These are phyloP conservation scores for Camelus dromedarius DNA, from an alignment of 2,113 vertebrate species.

Conservation along the genomic window DNA sequence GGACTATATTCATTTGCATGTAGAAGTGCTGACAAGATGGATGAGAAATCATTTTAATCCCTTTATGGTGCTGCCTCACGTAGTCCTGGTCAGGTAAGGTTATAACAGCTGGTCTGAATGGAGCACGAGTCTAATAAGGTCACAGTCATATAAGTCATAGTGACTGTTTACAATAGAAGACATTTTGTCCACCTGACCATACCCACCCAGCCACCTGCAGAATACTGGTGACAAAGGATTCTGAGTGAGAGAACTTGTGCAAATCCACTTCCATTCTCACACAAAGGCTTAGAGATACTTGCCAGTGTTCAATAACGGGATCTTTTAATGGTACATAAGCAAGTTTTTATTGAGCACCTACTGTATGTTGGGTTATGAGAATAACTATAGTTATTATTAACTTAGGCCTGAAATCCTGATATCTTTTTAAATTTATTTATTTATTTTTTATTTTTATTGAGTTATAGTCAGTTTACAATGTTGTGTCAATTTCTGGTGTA, in stretches of 20 bases:
- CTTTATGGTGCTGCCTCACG: not conserved
- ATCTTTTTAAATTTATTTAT: not conserved
- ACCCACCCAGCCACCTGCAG: not conserved
- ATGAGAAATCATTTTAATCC: conserved; percentile 18
- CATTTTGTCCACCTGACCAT: not conserved
- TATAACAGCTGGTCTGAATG: not conserved
- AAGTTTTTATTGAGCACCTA: conserved; percentile 43
- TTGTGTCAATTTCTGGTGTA: too few relatives aligned
- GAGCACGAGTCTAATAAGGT: not conserved
- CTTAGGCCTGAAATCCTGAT: not conserved
- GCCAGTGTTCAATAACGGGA: not conserved
- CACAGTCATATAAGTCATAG: not conserved
- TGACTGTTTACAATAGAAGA: not conserved
- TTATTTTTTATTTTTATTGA: too few relatives aligned
- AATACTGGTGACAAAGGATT: not conserved
- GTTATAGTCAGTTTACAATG: too few relatives aligned
- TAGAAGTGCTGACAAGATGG: not conserved
- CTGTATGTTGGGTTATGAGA: not conserved
- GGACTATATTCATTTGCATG: not conserved
- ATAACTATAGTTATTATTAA: conserved; percentile 45
- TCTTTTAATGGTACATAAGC: not conserved
- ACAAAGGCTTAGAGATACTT: not conserved
- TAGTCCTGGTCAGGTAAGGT: not conserved
- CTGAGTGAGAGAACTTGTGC: not conserved
- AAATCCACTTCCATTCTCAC: not conserved